These are phyloP conservation scores for Ivindomyrus marchei DNA, from an alignment of 2,113 vertebrate genomes.

Conservation along the genomic window DNA sequence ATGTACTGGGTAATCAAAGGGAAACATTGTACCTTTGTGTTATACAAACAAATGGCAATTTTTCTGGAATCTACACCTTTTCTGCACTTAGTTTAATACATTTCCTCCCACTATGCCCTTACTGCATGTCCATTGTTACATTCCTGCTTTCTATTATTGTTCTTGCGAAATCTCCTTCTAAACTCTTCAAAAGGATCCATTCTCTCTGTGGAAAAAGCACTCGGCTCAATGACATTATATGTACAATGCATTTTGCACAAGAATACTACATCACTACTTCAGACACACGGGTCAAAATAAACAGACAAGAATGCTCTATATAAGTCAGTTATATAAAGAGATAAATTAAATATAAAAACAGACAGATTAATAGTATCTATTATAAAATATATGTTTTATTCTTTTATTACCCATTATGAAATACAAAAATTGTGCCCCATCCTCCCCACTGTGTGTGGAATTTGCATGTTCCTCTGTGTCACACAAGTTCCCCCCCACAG, in stretches of 20 bases:
- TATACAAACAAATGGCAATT: background rate
- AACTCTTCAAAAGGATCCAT: too few relatives aligned
- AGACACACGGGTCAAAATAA: background rate
- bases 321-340: too few relatives aligned
- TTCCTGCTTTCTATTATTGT: too few relatives aligned
- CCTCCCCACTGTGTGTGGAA: background rate
- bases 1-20: background rate
- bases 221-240: too few relatives aligned
- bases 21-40: background rate
- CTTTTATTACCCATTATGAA: background rate
- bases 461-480: background rate
- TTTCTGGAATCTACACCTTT: background rate
- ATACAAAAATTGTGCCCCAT: background rate
- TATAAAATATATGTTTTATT: background rate
- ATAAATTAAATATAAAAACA: background rate
- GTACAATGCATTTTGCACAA: too few relatives aligned
- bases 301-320: background rate
- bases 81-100: too few relatives aligned
- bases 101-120: too few relatives aligned
- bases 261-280: background rate
- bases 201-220: too few relatives aligned
- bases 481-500: background rate
- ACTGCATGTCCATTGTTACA: too few relatives aligned
- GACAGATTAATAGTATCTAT: background rate
- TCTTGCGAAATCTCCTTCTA: too few relatives aligned